A percentile compares a stretch with the other conserved stretches of the same genome.
Conservation (phyloP, 2,888 invertebrate species). For the Ichneumoninae sp. region DNA sequence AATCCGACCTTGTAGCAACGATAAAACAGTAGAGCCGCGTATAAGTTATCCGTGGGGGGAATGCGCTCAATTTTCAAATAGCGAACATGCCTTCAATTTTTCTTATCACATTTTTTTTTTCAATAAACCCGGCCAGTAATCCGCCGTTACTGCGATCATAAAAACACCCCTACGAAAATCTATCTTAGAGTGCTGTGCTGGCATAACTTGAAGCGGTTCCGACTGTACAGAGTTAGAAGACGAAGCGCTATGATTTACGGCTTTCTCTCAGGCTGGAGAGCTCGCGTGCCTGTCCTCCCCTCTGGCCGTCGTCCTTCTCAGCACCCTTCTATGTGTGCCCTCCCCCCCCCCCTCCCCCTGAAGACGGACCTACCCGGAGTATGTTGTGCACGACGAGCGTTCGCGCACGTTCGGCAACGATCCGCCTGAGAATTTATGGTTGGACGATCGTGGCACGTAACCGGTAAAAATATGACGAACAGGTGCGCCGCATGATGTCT, state of each 20-base stretch:
- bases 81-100: neutral
- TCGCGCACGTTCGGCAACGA: slow-evolving; percentile 53
- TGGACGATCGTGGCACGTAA: slow-evolving; percentile 58
- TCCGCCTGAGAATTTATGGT: slow-evolving; percentile 55
- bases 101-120: neutral
- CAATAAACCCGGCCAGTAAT: neutral
- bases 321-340: slow-evolving; percentile 54
- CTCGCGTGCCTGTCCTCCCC: slow-evolving; percentile 60
- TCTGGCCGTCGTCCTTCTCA: slow-evolving; percentile 35
- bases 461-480: slow-evolving; percentile 62
- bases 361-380: slow-evolving; percentile 42
- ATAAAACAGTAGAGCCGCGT: slow-evolving; percentile 27
- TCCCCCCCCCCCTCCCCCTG: slow-evolving; percentile 39
- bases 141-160: neutral
- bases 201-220: neutral
- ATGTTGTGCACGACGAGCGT: slow-evolving; percentile 62
- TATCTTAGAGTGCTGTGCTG: neutral
- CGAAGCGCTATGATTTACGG: slow-evolving; percentile 74
- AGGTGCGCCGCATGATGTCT: slow-evolving; percentile 61
- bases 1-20: no score
- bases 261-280: slow-evolving; percentile 60
- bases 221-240: slow-evolving; percentile 42
- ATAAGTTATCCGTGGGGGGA: neutral
- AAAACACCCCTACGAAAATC: neutral
- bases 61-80: neutral